Evolutionary conservation across 2,888 invertebrate species (phyloP).

Genomic region (Noctua comes): DNA sequence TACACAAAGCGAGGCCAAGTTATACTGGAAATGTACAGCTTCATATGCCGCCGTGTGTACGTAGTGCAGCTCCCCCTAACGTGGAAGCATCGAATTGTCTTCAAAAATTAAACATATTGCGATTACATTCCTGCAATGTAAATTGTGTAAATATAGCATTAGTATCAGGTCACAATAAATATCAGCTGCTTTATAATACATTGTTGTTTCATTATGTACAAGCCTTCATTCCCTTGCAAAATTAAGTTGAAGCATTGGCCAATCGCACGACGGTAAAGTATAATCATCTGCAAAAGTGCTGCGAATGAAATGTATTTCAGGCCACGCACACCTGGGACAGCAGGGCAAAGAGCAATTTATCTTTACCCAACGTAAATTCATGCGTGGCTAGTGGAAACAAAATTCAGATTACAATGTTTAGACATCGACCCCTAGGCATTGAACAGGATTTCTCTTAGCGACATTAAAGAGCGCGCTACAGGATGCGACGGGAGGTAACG

Average conservation of each 20-base stretch:
- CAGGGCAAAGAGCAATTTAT: not conserved
- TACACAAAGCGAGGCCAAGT: too few relatives aligned
- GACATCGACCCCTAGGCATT: not conserved
- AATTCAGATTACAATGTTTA: not conserved
- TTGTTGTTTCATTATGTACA: conserved; percentile 60
- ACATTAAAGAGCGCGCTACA: not conserved
- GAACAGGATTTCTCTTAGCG: not conserved
- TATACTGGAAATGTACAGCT: too few relatives aligned
- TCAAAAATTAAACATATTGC: conserved; percentile 54
- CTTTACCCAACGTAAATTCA: too few relatives aligned
- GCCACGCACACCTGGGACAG: not conserved
- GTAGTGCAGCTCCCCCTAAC: not conserved
- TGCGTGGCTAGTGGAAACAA: not conserved
- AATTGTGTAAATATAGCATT: conserved; percentile 86
- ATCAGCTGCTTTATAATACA: conserved; percentile 76
- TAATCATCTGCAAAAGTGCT: not conserved
- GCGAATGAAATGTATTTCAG: not conserved
- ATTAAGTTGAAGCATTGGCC: conserved; percentile 1
- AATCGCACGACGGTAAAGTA: not conserved
- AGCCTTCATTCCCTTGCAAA: not conserved
- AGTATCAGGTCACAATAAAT: conserved; percentile 87
- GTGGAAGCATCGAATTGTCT: conserved; percentile 8
- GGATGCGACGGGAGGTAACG: not conserved
- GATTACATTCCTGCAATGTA: conserved; percentile 85
- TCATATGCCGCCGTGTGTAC: too few relatives aligned